A percentile compares a stretch with the other conserved stretches of the same genome.
Conservation (phyloP, 2,113 vertebrate species). For the Haplotaxodon microlepis region DNA sequence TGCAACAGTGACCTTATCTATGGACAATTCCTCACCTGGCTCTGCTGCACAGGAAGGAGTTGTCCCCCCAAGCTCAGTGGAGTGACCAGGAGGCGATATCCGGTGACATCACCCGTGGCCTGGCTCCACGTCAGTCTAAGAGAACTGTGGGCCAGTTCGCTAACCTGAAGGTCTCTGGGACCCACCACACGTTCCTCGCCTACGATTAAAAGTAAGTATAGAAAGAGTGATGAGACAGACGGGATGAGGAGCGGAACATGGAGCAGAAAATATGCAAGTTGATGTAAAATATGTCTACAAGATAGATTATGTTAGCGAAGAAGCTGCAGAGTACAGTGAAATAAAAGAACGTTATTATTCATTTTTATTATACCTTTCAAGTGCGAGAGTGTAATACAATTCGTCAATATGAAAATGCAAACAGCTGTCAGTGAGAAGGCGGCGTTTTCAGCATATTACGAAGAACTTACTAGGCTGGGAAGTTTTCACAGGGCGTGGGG, state of each 20-base stretch:
- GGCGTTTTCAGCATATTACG: accelerated
- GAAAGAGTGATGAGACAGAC: neutral
- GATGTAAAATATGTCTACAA: neutral
- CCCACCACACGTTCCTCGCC: conserved; percentile 64
- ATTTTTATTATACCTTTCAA: neutral
- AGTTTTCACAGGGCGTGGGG: conserved; percentile 69
- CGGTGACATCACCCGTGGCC: conserved; percentile 76
- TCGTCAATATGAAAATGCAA: neutral
- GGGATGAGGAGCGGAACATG: neutral
- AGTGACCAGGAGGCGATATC: conserved; percentile 71
- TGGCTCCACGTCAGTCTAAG: conserved; percentile 78
- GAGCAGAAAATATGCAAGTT: neutral
- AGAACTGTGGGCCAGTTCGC: conserved; percentile 73
- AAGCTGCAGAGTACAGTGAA: neutral
- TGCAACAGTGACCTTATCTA: neutral
- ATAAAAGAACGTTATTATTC: neutral
- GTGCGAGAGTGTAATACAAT: neutral
- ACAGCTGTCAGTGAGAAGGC: neutral
- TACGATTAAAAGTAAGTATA: conserved; percentile 2
- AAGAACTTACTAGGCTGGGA: conserved; percentile 36
- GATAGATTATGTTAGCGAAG: neutral
- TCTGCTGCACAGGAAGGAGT: conserved; percentile 32
- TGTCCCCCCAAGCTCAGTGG: conserved; percentile 59
- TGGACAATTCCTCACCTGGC: conserved; percentile 60
- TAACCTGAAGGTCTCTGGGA: conserved; percentile 75